Conservation (phyloP, 2,888 invertebrate species). For the Bembecia ichneumoniformis region DNA sequence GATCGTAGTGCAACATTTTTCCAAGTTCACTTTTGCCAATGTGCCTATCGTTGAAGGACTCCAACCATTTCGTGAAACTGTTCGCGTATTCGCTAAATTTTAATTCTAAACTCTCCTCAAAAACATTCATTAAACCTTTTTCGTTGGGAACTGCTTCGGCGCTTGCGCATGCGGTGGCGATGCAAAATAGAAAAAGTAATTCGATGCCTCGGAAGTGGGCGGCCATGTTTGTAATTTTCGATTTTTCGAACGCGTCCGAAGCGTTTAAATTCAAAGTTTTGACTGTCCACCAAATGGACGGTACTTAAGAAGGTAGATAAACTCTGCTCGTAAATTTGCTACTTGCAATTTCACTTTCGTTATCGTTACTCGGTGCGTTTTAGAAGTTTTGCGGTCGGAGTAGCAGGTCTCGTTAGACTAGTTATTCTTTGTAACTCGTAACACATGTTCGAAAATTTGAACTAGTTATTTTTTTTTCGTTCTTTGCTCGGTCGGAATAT, state of each 20-base stretch:
- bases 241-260: constrained; percentile 17
- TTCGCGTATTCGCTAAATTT: constrained; percentile 27
- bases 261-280: constrained; percentile 17
- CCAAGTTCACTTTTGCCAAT: constrained; percentile 40
- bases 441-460: neutral
- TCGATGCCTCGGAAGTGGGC: constrained; percentile 1
- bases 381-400: neutral
- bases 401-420: too few species aligned
- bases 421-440: too few species aligned
- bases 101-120: constrained; percentile 30
- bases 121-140: constrained; percentile 12
- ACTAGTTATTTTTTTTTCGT: neutral
- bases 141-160: constrained; percentile 2
- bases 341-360: neutral
- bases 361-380: neutral
- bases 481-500: neutral
- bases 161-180: neutral
- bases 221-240: constrained; percentile 13
- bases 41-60: constrained; percentile 43
- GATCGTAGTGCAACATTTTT: constrained; percentile 35
- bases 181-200: constrained; percentile 14
- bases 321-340: neutral
- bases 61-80: constrained; percentile 27
- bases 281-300: constrained; percentile 15
- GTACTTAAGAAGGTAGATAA: neutral